phyloP scores from a whole-genome alignment of 2,888 invertebrate genomes.

The Tinea pellionella region DNA sequence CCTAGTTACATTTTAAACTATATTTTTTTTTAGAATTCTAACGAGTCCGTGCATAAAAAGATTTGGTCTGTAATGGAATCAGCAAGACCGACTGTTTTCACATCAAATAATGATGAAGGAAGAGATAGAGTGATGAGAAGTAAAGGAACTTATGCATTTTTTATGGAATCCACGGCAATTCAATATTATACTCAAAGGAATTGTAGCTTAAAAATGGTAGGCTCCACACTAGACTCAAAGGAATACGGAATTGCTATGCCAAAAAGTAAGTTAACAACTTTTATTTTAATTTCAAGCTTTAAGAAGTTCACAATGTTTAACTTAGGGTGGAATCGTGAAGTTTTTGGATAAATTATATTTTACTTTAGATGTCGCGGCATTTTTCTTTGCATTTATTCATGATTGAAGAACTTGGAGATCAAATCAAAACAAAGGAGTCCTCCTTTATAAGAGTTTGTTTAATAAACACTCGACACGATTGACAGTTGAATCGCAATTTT shows the following conservation, averaged over 20 bases:
- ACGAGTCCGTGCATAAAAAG: constrained; percentile 85
- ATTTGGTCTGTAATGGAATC: constrained; percentile 93
- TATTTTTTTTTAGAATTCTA: constrained; percentile 71
- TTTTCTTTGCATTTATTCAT: no score
- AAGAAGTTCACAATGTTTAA: background rate
- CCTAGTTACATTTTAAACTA: background rate
- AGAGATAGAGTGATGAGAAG: constrained; percentile 81
- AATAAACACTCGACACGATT: no score
- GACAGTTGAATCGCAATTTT: no score
- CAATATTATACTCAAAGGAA: constrained; percentile 88
- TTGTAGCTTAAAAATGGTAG: constrained; percentile 84
- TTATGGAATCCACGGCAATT: constrained; percentile 96
- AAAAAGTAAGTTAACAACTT: constrained; percentile 71
- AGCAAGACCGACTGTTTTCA: constrained; percentile 84
- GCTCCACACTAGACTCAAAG: constrained; percentile 83
- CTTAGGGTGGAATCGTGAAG: background rate
- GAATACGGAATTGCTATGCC: constrained; percentile 88
- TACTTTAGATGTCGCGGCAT: no score
- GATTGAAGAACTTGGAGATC: no score
- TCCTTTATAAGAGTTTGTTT: no score
- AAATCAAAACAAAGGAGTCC: no score
- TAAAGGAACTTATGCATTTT: constrained; percentile 87
- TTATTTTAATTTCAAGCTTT: background rate
- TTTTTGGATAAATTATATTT: background rate
- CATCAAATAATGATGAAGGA: constrained; percentile 83